phyloP scores from a whole-genome alignment of 2,797 vertebrate genomes.

The Syngnathus acus region DNA sequence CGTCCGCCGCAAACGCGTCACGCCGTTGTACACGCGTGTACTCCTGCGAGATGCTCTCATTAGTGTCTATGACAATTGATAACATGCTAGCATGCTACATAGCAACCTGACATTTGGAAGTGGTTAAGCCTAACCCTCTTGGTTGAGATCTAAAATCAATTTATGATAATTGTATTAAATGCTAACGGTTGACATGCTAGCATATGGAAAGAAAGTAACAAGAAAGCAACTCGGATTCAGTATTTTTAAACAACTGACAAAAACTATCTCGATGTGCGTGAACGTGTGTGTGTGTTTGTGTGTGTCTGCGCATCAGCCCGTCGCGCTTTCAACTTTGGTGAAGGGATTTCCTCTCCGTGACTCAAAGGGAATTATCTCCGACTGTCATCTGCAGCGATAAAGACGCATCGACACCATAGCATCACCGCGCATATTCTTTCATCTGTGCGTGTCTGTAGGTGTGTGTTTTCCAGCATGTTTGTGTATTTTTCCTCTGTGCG shows the following conservation, averaged over 20 bases:
- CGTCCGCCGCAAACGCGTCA: constrained; percentile 5
- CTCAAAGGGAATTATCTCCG: constrained; percentile 37
- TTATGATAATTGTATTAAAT: background rate
- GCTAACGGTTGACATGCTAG: background rate
- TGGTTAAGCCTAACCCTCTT: too few relatives aligned
- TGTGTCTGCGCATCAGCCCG: constrained; percentile 26
- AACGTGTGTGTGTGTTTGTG: constrained; percentile 13
- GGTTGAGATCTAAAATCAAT: background rate
- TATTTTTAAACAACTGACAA: background rate
- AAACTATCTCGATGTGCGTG: constrained; percentile 2
- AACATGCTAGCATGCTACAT: background rate
- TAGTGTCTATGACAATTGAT: background rate
- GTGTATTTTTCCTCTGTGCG: background rate
- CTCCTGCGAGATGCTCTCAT: background rate
- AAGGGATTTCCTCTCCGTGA: constrained; percentile 43
- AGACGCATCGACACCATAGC: constrained; percentile 41
- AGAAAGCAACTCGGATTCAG: background rate
- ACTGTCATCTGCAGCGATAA: constrained; percentile 38
- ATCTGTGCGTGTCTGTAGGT: constrained; percentile 10
- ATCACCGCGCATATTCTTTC: constrained; percentile 14
- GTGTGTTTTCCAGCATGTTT: constrained; percentile 7
- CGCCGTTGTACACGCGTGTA: background rate
- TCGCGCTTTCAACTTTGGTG: constrained; percentile 31
- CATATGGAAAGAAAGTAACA: background rate
- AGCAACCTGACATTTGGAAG: background rate